Evolutionary conservation across 2,888 invertebrate species (phyloP), one percentile per base, ranked within the genome.

Genomic region (Campopleginae sp.): DNA sequence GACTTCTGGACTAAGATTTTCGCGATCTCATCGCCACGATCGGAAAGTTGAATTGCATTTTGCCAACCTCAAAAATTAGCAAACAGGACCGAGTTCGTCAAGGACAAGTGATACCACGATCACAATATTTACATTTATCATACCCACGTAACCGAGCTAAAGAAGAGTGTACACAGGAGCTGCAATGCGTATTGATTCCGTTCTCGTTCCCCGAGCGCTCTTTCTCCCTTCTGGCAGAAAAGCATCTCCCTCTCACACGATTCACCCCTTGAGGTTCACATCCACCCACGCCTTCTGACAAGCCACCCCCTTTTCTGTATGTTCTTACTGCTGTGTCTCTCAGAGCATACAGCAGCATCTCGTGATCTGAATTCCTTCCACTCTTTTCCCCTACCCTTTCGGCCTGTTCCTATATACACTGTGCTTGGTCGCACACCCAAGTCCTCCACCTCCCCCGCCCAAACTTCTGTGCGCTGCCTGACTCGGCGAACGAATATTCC

Each of bases 311-410:
- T 85, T 58, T 58, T 77, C 76, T 72, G 68, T 58, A 71, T 75
- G 75, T 76, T 82, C 82, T 61, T 58, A 63, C 46, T 82, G 76
- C 82, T 80, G 77, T 86, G 80, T 83, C 80, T 86, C 84, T 19
- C 75, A 74, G 86, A 83, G 76, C 86, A 86, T 74, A 87, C 86
- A 76, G 89, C 89, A 87, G 82, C 89, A 89, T 91, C 90, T 88
- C 92, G 91, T 92, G 91, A 92, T 92, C 92, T 92, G 92, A 92
- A 93, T 93, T 92, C 91, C 90, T 92, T 91, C 91, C 92, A 92
- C 92, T 92, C 91, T 91, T 89, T 77, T 68, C 71, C 66, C 44
- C 72, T 80, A 19, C 17, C 61, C 78, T 63, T 65, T 48, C 23
- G 12, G 1, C 27, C 27, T 75, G 12, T 54, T 74, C 84, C 81